A percentile compares a stretch with the other conserved stretches of the same genome.
Conservation (phyloP, 2,888 invertebrate species). For the Drosophila buzzatii region DNA sequence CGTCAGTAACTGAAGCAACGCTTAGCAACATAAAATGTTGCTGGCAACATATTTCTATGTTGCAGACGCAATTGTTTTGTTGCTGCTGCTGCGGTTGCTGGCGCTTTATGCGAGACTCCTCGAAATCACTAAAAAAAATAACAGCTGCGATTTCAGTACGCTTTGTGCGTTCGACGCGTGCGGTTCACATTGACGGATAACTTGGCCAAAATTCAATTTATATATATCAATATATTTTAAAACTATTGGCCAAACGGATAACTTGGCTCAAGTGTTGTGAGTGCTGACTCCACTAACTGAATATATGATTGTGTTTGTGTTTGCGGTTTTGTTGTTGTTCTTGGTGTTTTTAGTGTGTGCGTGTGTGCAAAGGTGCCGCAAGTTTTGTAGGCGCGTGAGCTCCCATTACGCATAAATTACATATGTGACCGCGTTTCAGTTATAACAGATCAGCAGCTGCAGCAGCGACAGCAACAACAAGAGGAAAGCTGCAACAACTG, state of each 20-base stretch:
- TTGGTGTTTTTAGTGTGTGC: neutral
- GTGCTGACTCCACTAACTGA: slow-evolving; percentile 6
- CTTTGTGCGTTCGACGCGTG: slow-evolving; percentile 83
- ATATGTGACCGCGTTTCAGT: slow-evolving; percentile 71
- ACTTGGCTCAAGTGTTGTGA: slow-evolving; percentile 36
- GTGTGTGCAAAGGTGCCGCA: slow-evolving; percentile 61
- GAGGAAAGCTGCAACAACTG: slow-evolving; percentile 68
- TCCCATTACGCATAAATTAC: slow-evolving; percentile 81
- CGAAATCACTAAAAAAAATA: slow-evolving; percentile 32
- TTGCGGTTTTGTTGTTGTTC: slow-evolving; percentile 8
- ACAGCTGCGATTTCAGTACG: slow-evolving; percentile 76
- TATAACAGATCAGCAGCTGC: slow-evolving; percentile 58
- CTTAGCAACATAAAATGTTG: slow-evolving; percentile 64
- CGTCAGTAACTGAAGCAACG: neutral
- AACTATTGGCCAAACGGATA: slow-evolving; percentile 51
- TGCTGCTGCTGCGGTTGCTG: slow-evolving; percentile 23
- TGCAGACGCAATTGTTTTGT: slow-evolving; percentile 25
- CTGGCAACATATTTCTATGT: slow-evolving; percentile 47
- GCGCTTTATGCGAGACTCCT: slow-evolving; percentile 59
- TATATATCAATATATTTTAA: slow-evolving; percentile 15
- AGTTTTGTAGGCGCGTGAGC: slow-evolving; percentile 79
- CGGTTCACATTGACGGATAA: slow-evolving; percentile 71
- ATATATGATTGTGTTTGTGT: neutral
- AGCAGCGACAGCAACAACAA: slow-evolving; percentile 35
- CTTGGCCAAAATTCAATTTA: slow-evolving; percentile 28